Percentiles rank a stretch among this genome's conserved stretches.
Evolutionary conservation across 2,888 invertebrate species (phyloP).

Genomic region (Argyresthia albistria): DNA sequence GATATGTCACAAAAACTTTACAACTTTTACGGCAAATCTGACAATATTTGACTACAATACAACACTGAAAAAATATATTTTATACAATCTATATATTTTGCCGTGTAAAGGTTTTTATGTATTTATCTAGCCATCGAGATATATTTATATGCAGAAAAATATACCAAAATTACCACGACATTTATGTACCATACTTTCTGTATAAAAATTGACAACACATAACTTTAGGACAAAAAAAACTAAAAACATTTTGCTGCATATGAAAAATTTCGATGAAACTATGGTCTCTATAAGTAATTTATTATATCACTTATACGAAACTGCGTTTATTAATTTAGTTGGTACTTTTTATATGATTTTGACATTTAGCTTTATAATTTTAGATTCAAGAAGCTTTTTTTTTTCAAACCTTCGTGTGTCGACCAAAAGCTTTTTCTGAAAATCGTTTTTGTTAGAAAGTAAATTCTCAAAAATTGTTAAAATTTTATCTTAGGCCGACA

Average conservation of each 20-base stretch:
- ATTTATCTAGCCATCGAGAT: background rate
- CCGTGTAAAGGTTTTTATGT: background rate
- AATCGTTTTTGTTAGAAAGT: no score
- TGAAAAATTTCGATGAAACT: background rate
- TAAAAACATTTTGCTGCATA: background rate
- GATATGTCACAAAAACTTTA: background rate
- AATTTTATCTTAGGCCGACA: background rate
- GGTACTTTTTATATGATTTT: background rate
- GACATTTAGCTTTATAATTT: background rate
- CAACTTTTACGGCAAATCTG: background rate
- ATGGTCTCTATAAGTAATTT: constrained; percentile 1
- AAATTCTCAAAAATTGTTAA: background rate
- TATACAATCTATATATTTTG: background rate
- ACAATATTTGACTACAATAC: background rate
- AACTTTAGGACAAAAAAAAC: background rate
- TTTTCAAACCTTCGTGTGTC: background rate
- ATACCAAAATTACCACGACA: no score
- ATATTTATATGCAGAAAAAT: background rate
- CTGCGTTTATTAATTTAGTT: constrained; percentile 5
- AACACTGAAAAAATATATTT: background rate
- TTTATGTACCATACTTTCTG: background rate
- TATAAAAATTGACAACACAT: background rate
- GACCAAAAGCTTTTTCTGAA: no score
- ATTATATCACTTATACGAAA: constrained; percentile 2
- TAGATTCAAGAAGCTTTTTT: background rate